A percentile compares a stretch with the other conserved stretches of the same genome.
phyloP scores from a whole-genome alignment of 2,888 invertebrate genomes.

The Synanthedon vespiformis region DNA sequence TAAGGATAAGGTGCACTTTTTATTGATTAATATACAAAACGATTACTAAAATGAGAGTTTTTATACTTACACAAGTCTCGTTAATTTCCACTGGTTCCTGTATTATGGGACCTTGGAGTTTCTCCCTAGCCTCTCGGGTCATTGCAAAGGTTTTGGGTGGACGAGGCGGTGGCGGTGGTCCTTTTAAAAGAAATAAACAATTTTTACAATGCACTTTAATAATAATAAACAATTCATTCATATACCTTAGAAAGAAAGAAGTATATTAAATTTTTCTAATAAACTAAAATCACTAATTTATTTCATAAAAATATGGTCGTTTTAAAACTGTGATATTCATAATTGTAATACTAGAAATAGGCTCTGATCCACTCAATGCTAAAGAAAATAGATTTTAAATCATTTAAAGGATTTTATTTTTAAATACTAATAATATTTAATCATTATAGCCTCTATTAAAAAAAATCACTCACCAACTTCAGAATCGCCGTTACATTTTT shows the following conservation, averaged over 20 bases:
- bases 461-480: conserved; percentile 30
- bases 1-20: too few relatives aligned
- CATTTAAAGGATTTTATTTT: too few relatives aligned
- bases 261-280: too few relatives aligned
- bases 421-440: neutral
- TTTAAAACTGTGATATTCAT: too few relatives aligned
- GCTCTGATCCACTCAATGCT: too few relatives aligned
- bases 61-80: conserved; percentile 27
- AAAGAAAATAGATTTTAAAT: too few relatives aligned
- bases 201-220: neutral
- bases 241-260: too few relatives aligned
- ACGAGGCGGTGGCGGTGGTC: conserved; percentile 75
- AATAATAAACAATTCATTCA: too few relatives aligned
- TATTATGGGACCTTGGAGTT: conserved; percentile 30
- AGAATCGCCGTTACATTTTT: conserved; percentile 20
- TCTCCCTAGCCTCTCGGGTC: conserved; percentile 30
- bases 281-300: too few relatives aligned
- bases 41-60: neutral
- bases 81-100: conserved; percentile 31
- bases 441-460: neutral
- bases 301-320: too few relatives aligned
- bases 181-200: conserved; percentile 21
- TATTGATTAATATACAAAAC: conserved; percentile 13
- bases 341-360: too few relatives aligned
- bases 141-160: conserved; percentile 80